These are phyloP conservation scores for Ginglymostoma cirratum DNA, from an alignment of 2,113 vertebrate genomes.

Conservation along the genomic window DNA sequence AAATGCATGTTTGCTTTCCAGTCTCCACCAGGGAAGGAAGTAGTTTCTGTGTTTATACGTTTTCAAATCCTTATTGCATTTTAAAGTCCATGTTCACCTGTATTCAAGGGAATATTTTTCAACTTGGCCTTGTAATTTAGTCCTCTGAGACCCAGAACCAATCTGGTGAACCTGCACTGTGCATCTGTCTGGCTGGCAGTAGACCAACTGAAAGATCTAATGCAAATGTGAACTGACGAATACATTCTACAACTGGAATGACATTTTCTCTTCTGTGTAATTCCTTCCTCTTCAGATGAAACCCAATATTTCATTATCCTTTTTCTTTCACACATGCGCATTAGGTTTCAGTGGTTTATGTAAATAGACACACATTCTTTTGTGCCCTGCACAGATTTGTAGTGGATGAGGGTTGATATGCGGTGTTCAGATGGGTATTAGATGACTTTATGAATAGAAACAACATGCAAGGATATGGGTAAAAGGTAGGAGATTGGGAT, in stretches of 20 bases:
- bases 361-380: no score
- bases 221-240: neutral
- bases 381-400: no score
- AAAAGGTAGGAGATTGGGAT: no score
- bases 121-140: neutral
- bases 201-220: neutral
- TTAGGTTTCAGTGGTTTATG: no score
- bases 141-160: neutral
- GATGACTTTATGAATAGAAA: no score
- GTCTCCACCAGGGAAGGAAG: neutral
- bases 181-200: neutral
- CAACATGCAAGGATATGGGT: no score
- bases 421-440: no score
- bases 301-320: no score
- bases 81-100: neutral
- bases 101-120: neutral
- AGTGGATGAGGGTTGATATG: no score
- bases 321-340: no score
- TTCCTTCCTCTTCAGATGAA: neutral
- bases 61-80: neutral
- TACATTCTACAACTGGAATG: neutral
- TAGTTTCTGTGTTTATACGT: neutral
- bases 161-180: neutral
- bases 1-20: neutral
- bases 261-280: neutral